These are phyloP conservation scores for Ganaspis brasiliensis DNA, from an alignment of 2,888 invertebrate genomes.

Conservation along the genomic window DNA sequence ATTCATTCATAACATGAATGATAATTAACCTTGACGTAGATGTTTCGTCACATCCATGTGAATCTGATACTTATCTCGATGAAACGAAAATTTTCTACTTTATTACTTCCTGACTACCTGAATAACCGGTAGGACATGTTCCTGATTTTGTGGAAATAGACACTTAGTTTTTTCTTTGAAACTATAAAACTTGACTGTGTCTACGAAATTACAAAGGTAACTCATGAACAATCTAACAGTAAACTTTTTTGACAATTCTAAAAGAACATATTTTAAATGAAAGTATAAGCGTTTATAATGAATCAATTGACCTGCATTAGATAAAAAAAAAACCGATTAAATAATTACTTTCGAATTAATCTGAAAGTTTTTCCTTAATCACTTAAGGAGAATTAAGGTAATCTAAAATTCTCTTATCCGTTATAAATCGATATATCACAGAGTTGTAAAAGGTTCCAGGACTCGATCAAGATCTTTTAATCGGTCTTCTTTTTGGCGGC, in stretches of 20 bases:
- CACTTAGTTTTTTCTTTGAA: slow-evolving; percentile 35
- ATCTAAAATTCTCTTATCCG: slow-evolving; percentile 44
- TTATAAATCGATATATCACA: slow-evolving; percentile 58
- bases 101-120: slow-evolving; percentile 26
- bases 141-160: slow-evolving; percentile 11
- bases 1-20: slow-evolving; percentile 65
- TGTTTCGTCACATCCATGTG: slow-evolving; percentile 38
- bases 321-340: not conserved
- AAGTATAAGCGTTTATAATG: too few relatives aligned
- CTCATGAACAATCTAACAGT: slow-evolving; percentile 1
- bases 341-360: not conserved
- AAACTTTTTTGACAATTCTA: too few relatives aligned
- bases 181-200: not conserved
- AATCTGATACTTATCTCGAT: slow-evolving; percentile 29
- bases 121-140: slow-evolving; percentile 38
- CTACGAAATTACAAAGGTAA: not conserved
- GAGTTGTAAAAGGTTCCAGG: slow-evolving; percentile 47
- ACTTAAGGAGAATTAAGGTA: not conserved
- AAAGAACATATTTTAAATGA: too few relatives aligned
- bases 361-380: slow-evolving; percentile 16
- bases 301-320: not conserved
- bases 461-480: slow-evolving; percentile 56
- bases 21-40: slow-evolving; percentile 29
- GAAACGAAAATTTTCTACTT: slow-evolving; percentile 32
- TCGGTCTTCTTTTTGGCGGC: slow-evolving; percentile 52